phyloP scores from a whole-genome alignment of 1,140 invertebrate genomes.

The Drosophila sp. region DNA sequence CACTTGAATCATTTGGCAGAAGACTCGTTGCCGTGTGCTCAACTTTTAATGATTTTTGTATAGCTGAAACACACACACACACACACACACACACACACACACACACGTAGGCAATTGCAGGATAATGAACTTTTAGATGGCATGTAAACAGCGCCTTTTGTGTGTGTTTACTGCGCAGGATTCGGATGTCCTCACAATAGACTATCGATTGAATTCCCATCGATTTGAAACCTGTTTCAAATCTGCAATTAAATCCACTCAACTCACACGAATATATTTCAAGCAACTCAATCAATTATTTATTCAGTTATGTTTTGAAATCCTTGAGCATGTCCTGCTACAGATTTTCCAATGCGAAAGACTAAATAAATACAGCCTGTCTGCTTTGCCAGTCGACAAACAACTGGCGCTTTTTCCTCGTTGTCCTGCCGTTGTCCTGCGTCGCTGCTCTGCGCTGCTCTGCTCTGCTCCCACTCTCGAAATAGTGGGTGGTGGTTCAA shows the following conservation, averaged over 20 bases:
- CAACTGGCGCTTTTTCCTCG: slow-evolving; percentile 62
- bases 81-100: slow-evolving; percentile 32
- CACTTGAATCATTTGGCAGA: slow-evolving; percentile 65
- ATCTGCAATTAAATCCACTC: slow-evolving; percentile 45
- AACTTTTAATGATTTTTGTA: slow-evolving; percentile 80
- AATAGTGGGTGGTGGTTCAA: not conserved
- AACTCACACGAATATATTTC: slow-evolving; percentile 16
- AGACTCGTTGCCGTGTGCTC: slow-evolving; percentile 58
- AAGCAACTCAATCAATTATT: slow-evolving; percentile 41
- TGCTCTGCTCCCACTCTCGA: slow-evolving; percentile 14
- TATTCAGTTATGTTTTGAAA: slow-evolving; percentile 38
- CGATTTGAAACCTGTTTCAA: slow-evolving; percentile 33
- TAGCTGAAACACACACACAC: slow-evolving; percentile 41
- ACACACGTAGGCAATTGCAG: slow-evolving; percentile 49
- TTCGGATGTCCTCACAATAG: slow-evolving; percentile 37
- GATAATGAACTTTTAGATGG: slow-evolving; percentile 77
- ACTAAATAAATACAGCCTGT: slow-evolving; percentile 58
- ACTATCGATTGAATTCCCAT: slow-evolving; percentile 61
- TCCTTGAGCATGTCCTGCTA: slow-evolving; percentile 2
- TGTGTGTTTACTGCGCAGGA: slow-evolving; percentile 68
- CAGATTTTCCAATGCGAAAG: slow-evolving; percentile 6
- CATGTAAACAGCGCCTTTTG: slow-evolving; percentile 60
- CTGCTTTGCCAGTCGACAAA: slow-evolving; percentile 77
- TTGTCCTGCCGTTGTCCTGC: slow-evolving; percentile 54
- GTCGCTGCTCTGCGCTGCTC: slow-evolving; percentile 44